These are phyloP conservation scores for Encarsia formosa DNA, from an alignment of 2,888 invertebrate species.

Conservation along the genomic window DNA sequence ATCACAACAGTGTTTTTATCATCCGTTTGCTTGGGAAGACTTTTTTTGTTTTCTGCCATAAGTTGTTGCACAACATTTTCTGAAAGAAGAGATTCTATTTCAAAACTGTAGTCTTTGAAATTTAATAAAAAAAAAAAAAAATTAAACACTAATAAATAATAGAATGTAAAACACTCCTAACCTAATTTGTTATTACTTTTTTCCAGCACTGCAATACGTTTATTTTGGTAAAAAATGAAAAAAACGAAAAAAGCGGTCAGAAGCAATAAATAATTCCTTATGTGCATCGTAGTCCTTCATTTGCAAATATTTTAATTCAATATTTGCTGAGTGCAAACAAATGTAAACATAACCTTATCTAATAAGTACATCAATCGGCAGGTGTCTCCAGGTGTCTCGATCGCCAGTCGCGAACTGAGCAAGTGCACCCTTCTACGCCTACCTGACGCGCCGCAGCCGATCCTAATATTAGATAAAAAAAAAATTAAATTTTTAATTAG, in stretches of 20 bases:
- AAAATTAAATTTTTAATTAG: too few species aligned
- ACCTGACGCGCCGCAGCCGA: too few species aligned
- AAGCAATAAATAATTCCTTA: conserved; percentile 42
- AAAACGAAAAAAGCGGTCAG: conserved; percentile 38
- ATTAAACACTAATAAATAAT: too few species aligned
- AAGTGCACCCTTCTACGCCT: too few species aligned
- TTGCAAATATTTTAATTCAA: conserved; percentile 22
- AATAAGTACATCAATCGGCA: too few species aligned
- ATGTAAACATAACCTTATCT: conserved; percentile 28
- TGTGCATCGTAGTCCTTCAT: conserved; percentile 38
- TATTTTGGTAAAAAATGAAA: conserved; percentile 49
- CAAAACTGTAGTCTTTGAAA: too few species aligned
- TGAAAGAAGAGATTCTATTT: too few species aligned
- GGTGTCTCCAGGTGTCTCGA: too few species aligned
- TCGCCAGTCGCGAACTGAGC: too few species aligned
- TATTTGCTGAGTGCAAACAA: background rate
- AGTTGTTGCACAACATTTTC: conserved; percentile 41
- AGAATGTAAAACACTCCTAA: too few species aligned
- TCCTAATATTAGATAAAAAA: too few species aligned
- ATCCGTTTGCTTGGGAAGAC: conserved; percentile 10
- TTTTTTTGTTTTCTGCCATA: conserved; percentile 37
- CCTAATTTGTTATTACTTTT: conserved; percentile 47
- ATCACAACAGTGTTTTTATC: conserved; percentile 73
- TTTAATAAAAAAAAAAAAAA: too few species aligned
- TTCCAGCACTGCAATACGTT: conserved; percentile 46